These are phyloP conservation scores for Halcyon smyrnensis DNA, from an alignment of 2,797 vertebrate genomes.

Conservation along the genomic window DNA sequence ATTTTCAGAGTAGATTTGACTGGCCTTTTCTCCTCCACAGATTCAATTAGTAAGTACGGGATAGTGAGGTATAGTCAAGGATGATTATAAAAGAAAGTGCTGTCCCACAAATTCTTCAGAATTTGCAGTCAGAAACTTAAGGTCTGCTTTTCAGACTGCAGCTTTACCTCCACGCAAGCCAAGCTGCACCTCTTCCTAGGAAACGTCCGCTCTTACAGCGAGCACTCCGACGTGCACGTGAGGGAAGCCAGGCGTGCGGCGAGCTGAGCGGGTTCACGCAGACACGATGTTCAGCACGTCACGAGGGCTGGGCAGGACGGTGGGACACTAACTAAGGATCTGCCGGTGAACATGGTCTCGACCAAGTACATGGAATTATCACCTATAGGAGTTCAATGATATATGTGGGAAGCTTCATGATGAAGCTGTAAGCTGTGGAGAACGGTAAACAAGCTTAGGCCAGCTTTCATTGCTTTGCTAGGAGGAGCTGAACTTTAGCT, in stretches of 20 bases:
- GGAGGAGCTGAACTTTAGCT: background rate
- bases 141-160: background rate
- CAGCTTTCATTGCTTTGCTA: background rate
- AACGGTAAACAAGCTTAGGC: background rate
- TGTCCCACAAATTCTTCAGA: no score
- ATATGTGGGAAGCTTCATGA: background rate
- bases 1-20: background rate
- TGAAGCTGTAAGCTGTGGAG: background rate
- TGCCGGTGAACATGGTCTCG: background rate
- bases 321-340: background rate
- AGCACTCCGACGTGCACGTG: fast-evolving
- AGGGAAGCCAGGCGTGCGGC: background rate
- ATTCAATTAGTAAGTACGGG: background rate
- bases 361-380: background rate
- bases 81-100: background rate
- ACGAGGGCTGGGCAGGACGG: background rate
- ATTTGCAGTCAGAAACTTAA: background rate
- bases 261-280: fast-evolving
- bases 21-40: background rate
- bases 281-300: background rate
- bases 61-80: background rate
- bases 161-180: background rate
- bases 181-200: background rate
- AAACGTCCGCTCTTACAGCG: background rate
- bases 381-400: background rate